A percentile compares a stretch with the other conserved stretches of the same genome.
Conservation (phyloP, 2,888 invertebrate species). For the Tenthredo amoena region DNA sequence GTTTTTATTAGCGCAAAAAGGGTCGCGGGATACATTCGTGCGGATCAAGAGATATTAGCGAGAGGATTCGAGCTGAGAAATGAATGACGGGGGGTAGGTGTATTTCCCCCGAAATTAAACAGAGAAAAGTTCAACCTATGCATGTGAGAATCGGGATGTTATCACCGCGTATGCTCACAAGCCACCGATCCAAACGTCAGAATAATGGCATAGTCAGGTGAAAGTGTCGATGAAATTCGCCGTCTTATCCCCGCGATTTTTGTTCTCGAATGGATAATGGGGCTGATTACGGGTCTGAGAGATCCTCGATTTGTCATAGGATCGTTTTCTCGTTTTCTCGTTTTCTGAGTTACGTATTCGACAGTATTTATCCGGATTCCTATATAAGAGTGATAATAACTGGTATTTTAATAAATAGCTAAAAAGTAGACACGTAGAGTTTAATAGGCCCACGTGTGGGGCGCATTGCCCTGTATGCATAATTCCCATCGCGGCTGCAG, state of each 20-base stretch:
- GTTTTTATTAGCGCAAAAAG: background rate
- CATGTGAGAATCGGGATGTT: background rate
- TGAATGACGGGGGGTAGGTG: background rate
- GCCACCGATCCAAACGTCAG: background rate
- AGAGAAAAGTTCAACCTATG: background rate
- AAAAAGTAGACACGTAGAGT: too few species aligned
- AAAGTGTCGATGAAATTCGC: background rate
- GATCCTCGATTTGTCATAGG: background rate
- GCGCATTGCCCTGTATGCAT: background rate
- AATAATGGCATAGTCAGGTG: background rate
- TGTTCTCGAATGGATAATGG: background rate
- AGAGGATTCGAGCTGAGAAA: background rate
- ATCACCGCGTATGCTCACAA: background rate
- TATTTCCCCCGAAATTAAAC: background rate
- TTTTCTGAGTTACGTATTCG: background rate
- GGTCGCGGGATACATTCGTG: background rate
- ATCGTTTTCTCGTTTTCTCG: conserved; percentile 2
- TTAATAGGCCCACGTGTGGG: background rate
- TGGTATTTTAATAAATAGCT: background rate
- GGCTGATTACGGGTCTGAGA: background rate
- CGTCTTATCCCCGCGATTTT: background rate
- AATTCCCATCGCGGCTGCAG: too few species aligned
- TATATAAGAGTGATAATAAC: background rate
- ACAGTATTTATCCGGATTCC: background rate
- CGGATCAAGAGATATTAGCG: background rate